Conservation (phyloP, 2,797 vertebrate genomes). For the Gobio occitaniae region DNA sequence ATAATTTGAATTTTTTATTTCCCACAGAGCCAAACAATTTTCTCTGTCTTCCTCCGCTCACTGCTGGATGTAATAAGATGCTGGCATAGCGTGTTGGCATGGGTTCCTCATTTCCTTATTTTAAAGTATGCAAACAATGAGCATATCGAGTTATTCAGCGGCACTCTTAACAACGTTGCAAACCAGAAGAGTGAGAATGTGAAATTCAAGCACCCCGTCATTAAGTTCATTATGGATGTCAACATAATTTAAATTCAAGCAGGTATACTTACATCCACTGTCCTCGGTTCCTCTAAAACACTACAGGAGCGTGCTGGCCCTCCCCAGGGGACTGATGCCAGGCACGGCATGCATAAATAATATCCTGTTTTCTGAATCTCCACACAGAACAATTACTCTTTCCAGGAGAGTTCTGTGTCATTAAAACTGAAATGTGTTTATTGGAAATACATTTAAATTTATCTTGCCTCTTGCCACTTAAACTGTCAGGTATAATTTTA, state of each 20-base stretch:
- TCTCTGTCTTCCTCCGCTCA: constrained; percentile 17
- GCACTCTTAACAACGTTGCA: constrained; percentile 44
- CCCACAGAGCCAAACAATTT: constrained; percentile 37
- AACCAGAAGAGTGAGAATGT: constrained; percentile 12
- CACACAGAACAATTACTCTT: constrained; percentile 44
- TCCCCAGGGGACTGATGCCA: constrained; percentile 40
- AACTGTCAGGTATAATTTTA: constrained; percentile 35
- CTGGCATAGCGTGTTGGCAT: constrained; percentile 25
- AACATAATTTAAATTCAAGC: constrained; percentile 58
- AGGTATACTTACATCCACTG: constrained; percentile 31
- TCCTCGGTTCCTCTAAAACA: constrained; percentile 36
- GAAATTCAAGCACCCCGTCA: constrained; percentile 44
- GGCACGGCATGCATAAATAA: constrained; percentile 46
- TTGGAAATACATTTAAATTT: constrained; percentile 41
- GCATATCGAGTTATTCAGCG: constrained; percentile 3
- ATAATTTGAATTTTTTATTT: constrained; percentile 38
- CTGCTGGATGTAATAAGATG: constrained; percentile 34
- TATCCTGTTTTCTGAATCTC: constrained; percentile 36
- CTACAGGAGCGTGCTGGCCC: constrained; percentile 19
- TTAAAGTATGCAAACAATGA: constrained; percentile 27
- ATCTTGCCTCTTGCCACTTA: constrained; percentile 13
- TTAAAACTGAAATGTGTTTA: constrained; percentile 47
- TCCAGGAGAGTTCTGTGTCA: constrained; percentile 39
- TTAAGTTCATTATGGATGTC: constrained; percentile 57
- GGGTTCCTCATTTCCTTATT: constrained; percentile 4